A percentile compares a stretch with the other conserved stretches of the same genome.
These are phyloP conservation scores for Orthosia gothica DNA, from an alignment of 2,888 invertebrate genomes.

Conservation along the genomic window DNA sequence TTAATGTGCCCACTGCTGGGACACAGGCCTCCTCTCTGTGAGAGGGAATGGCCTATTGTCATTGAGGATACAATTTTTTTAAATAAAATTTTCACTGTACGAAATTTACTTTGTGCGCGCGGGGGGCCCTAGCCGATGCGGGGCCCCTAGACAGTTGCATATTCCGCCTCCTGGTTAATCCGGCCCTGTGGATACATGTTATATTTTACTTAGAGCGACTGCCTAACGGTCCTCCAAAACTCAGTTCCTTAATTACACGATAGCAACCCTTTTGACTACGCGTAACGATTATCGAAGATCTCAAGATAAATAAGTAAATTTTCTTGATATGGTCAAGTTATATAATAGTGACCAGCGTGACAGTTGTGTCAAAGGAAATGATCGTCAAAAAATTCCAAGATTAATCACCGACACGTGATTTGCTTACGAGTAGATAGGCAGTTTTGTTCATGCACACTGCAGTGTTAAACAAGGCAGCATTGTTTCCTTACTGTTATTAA, in stretches of 20 bases:
- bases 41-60: too few relatives aligned
- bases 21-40: too few relatives aligned
- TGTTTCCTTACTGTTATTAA: constrained; percentile 29
- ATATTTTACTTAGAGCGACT: background rate
- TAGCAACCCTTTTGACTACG: too few relatives aligned
- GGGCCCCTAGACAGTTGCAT: too few relatives aligned
- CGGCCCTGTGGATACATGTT: too few relatives aligned
- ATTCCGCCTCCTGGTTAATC: too few relatives aligned
- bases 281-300: background rate
- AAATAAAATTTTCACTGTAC: too few relatives aligned
- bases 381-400: constrained; percentile 20
- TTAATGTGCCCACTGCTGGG: too few relatives aligned
- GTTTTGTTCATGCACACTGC: constrained; percentile 13
- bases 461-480: constrained; percentile 33
- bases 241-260: too few relatives aligned
- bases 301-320: background rate
- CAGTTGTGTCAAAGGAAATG: constrained; percentile 26
- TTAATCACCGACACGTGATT: constrained; percentile 44
- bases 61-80: too few relatives aligned
- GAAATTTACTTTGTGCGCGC: too few relatives aligned
- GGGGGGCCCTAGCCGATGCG: too few relatives aligned
- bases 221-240: background rate
- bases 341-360: background rate
- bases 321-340: background rate
- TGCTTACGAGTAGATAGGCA: constrained; percentile 26